Evolutionary conservation across 2,888 invertebrate species (phyloP).

Genomic region (Acanthosoma haemorrhoidale): DNA sequence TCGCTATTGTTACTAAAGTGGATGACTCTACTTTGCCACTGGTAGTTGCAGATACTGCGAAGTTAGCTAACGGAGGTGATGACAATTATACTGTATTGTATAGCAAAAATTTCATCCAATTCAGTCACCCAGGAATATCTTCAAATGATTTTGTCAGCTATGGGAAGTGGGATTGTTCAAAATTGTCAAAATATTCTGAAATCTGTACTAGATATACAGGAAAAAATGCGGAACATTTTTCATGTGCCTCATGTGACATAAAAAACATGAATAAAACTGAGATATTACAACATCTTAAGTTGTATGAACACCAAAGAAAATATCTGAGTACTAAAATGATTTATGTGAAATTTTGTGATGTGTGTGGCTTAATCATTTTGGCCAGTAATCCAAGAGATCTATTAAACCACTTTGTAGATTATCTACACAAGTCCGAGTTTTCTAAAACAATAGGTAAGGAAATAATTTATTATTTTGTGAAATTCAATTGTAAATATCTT

Average conservation of each 20-base stretch:
- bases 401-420: not conserved
- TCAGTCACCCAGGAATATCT: not conserved
- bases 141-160: not conserved
- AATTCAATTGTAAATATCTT: no score
- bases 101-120: slow-evolving; percentile 3
- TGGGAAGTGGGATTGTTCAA: not conserved
- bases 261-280: not conserved
- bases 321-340: not conserved
- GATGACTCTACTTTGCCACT: not conserved
- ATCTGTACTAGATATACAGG: not conserved
- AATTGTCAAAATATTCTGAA: not conserved
- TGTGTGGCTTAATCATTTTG: not conserved
- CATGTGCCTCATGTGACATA: not conserved
- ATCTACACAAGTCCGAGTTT: not conserved
- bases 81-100: not conserved
- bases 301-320: not conserved
- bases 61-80: no score
- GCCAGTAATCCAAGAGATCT: not conserved
- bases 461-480: not conserved
- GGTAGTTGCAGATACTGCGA: no score
- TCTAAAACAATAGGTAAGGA: not conserved
- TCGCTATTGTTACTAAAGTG: not conserved
- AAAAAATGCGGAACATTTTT: not conserved
- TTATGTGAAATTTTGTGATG: not conserved
- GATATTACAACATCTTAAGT: not conserved